These are phyloP conservation scores for Plagiodera versicolora DNA, from an alignment of 2,888 invertebrate genomes.

Conservation along the genomic window DNA sequence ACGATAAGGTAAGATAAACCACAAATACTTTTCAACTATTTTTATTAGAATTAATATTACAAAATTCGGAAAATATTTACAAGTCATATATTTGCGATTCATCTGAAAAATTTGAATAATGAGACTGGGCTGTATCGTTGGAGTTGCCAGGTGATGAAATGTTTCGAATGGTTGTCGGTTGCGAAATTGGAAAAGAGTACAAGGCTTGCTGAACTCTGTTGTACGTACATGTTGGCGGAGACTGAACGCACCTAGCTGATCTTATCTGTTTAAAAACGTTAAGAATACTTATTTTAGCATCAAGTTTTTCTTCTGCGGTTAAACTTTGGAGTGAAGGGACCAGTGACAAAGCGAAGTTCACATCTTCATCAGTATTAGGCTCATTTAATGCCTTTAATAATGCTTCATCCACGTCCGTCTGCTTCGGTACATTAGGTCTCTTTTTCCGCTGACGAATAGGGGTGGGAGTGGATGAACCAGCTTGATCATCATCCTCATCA, in stretches of 20 bases:
- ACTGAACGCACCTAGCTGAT: not conserved
- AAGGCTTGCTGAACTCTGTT: conserved; percentile 5
- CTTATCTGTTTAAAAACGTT: conserved; percentile 11
- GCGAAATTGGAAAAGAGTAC: conserved; percentile 2
- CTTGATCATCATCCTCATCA: not conserved
- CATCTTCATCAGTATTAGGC: not conserved
- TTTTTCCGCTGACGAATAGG: conserved; percentile 5
- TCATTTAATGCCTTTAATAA: not conserved
- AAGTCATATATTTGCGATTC: conserved; percentile 3
- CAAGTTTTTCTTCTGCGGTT: conserved; percentile 8
- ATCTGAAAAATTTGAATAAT: not conserved
- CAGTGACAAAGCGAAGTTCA: not conserved
- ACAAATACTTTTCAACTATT: conserved; percentile 3
- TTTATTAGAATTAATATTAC: conserved; percentile 11
- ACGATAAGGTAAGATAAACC: conserved; percentile 10
- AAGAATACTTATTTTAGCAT: conserved; percentile 8
- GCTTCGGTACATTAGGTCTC: conserved; percentile 2
- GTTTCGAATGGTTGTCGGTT: conserved; percentile 7
- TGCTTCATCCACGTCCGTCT: conserved; percentile 1
- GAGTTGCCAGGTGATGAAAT: conserved; percentile 7
- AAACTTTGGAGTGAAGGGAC: conserved; percentile 2
- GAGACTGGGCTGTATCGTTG: not conserved
- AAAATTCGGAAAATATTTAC: not conserved
- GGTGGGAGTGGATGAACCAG: not conserved
- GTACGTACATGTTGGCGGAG: conserved; percentile 5